Percentiles rank a stretch among this genome's conserved stretches.
Conservation (phyloP, 2,888 invertebrate genomes). For the Agriopis aurantiaria region DNA sequence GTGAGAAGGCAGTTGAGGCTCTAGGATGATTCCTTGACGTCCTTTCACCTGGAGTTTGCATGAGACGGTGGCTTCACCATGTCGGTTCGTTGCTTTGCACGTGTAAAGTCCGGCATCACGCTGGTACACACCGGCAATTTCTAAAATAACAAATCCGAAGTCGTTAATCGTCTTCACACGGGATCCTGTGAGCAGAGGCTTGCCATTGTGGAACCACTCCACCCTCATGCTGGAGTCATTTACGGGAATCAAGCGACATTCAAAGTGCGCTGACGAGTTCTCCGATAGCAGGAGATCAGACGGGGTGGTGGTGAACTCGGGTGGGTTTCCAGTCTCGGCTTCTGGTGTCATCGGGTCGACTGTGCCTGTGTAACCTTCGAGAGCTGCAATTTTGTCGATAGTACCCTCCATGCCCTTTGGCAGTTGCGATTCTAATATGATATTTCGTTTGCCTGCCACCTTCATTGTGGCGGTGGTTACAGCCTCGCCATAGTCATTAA, state of each 20-base stretch:
- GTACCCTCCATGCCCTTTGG: slow-evolving; percentile 97
- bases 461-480: slow-evolving; percentile 96
- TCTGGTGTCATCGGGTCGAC: slow-evolving; percentile 90
- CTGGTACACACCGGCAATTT: slow-evolving; percentile 97
- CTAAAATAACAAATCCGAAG: slow-evolving; percentile 98
- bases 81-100: slow-evolving; percentile 96
- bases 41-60: slow-evolving; percentile 95
- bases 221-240: slow-evolving; percentile 97
- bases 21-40: slow-evolving; percentile 94
- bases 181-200: slow-evolving; percentile 95
- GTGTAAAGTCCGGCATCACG: slow-evolving; percentile 97
- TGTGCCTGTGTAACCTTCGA: slow-evolving; percentile 93
- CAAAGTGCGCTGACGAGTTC: slow-evolving; percentile 96
- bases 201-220: slow-evolving; percentile 99
- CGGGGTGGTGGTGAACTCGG: slow-evolving; percentile 95
- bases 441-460: slow-evolving; percentile 96
- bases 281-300: slow-evolving; percentile 94
- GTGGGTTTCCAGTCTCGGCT: slow-evolving; percentile 94
- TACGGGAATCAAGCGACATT: slow-evolving; percentile 94
- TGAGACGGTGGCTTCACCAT: slow-evolving; percentile 95
- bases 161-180: slow-evolving; percentile 98
- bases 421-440: slow-evolving; percentile 96
- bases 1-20: slow-evolving; percentile 95
- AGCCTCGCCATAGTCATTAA: slow-evolving; percentile 95
- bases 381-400: slow-evolving; percentile 96